Percentiles rank a stretch among this genome's conserved stretches.
Conservation (phyloP, 2,888 invertebrate species). For the Tetramorium bicarinatum region DNA sequence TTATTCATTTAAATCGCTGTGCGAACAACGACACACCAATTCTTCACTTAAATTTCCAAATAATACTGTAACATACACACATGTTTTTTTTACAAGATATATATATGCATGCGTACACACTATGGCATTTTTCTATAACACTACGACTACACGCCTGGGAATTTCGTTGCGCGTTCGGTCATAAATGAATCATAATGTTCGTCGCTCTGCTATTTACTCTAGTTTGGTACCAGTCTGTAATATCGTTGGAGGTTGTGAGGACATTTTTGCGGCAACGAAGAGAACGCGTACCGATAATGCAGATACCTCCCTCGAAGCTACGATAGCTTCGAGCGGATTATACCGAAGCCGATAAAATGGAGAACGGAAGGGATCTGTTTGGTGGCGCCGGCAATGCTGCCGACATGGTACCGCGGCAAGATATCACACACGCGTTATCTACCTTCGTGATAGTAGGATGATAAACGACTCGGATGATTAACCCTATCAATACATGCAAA, state of each 20-base stretch:
- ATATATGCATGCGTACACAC: slow-evolving; percentile 35
- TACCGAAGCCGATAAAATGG: slow-evolving; percentile 32
- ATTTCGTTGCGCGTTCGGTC: not conserved
- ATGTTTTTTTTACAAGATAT: not conserved
- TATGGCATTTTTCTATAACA: not conserved
- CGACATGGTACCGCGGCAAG: slow-evolving; percentile 14
- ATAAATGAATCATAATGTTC: not conserved
- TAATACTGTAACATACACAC: slow-evolving; percentile 32
- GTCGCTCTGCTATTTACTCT: slow-evolving; percentile 5
- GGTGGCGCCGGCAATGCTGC: slow-evolving; percentile 7
- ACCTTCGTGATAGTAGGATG: not conserved
- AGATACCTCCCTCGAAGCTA: slow-evolving; percentile 19
- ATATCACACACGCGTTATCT: slow-evolving; percentile 16
- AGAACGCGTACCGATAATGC: slow-evolving; percentile 40
- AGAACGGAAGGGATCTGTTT: slow-evolving; percentile 17
- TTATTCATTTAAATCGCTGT: slow-evolving; percentile 14
- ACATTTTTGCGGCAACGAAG: slow-evolving; percentile 33
- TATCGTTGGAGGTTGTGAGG: slow-evolving; percentile 29
- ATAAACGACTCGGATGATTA: slow-evolving; percentile 9
- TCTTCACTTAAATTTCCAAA: slow-evolving; percentile 12
- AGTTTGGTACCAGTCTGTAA: slow-evolving; percentile 27
- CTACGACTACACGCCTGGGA: slow-evolving; percentile 7
- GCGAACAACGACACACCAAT: not conserved
- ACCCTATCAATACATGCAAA: not conserved
- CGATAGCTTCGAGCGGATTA: not conserved